Evolutionary conservation across 1,140 invertebrate genomes (phyloP).

Genomic region (Batillaria attramentaria): DNA sequence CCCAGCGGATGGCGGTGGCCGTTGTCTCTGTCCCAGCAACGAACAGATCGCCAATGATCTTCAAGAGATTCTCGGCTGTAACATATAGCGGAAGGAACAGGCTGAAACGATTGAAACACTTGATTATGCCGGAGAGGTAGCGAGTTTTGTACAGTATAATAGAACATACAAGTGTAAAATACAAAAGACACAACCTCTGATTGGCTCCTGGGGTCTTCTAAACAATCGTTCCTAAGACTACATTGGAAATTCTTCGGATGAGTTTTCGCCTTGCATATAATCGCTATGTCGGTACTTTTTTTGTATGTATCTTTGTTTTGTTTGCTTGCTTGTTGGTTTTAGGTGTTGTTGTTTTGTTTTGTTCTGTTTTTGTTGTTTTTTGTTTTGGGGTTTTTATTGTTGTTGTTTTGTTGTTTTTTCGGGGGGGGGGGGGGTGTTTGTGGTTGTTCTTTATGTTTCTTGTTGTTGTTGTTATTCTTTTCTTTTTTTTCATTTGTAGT

Average conservation of each 20-base stretch:
- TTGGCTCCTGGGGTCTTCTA: neutral
- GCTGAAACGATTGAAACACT: neutral
- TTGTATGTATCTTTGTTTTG: neutral
- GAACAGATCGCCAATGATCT: slow-evolving; percentile 79
- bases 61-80: slow-evolving; percentile 36
- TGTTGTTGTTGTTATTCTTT: no score
- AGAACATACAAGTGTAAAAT: neutral
- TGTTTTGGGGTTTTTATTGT: no score
- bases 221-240: neutral
- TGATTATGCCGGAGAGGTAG: neutral
- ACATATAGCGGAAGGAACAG: slow-evolving; percentile 4
- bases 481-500: no score
- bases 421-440: no score
- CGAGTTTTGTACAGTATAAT: neutral
- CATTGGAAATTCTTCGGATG: neutral
- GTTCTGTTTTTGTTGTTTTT: no score
- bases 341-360: no score
- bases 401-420: no score
- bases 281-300: no score
- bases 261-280: no score
- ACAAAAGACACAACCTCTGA: neutral
- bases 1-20: slow-evolving; percentile 87
- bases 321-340: no score
- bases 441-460: no score
- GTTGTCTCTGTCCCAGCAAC: slow-evolving; percentile 94